Evolutionary conservation across 1,140 invertebrate species (phyloP).

Genomic region (Hermetia illucens): DNA sequence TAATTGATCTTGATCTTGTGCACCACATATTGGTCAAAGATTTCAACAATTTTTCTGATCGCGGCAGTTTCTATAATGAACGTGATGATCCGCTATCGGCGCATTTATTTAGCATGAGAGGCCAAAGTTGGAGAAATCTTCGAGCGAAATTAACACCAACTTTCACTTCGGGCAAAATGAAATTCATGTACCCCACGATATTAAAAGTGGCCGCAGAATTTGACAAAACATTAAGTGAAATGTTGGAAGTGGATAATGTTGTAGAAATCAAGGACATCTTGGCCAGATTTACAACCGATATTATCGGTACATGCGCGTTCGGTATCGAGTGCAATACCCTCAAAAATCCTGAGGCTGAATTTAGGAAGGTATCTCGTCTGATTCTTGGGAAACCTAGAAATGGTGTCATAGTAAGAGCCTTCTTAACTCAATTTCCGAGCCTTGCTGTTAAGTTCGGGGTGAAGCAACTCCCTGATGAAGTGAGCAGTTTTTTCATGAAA

Average conservation of each 20-base stretch:
- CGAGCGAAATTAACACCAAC: constrained; percentile 33
- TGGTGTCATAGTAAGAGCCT: too few species aligned
- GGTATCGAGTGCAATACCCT: constrained; percentile 40
- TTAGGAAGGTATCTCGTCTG: too few species aligned
- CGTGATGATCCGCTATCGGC: constrained; percentile 31
- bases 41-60: constrained; percentile 8
- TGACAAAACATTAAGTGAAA: constrained; percentile 23
- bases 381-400: too few species aligned
- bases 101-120: constrained; percentile 29
- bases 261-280: constrained; percentile 35
- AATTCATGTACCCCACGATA: constrained; percentile 32
- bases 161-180: constrained; percentile 42
- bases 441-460: too few species aligned
- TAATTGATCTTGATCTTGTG: constrained; percentile 6
- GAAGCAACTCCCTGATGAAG: too few species aligned
- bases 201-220: constrained; percentile 30
- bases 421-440: too few species aligned
- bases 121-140: constrained; percentile 33
- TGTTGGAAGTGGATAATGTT: constrained; percentile 19
- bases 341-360: too few species aligned
- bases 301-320: constrained; percentile 41
- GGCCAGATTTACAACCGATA: constrained; percentile 36
- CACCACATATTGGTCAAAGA: constrained; percentile 8
- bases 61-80: constrained; percentile 31
- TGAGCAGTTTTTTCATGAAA: too few species aligned